Evolutionary conservation across 2,797 vertebrate genomes (phyloP).

Genomic region (Enteromius trimaculatus): DNA sequence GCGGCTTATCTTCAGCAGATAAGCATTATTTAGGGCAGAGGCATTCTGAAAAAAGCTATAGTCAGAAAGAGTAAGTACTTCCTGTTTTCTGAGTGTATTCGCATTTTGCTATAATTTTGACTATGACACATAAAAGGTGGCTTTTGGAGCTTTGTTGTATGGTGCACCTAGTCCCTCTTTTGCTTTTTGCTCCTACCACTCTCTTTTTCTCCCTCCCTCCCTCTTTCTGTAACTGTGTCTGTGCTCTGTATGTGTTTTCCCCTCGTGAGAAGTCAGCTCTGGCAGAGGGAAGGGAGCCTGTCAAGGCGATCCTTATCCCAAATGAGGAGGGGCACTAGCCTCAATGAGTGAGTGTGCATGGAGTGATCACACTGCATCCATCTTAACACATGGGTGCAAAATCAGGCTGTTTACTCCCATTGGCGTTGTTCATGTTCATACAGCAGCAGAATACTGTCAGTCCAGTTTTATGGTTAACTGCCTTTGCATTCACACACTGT

Average conservation of each 20-base stretch:
- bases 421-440: constrained; percentile 25
- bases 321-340: constrained; percentile 74
- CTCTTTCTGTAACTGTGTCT: constrained; percentile 31
- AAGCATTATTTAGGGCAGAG: constrained; percentile 60
- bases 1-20: constrained; percentile 59
- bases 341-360: constrained; percentile 76
- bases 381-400: constrained; percentile 53
- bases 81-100: constrained; percentile 30
- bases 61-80: constrained; percentile 68
- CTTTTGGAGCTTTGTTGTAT: constrained; percentile 32
- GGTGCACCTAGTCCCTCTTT: constrained; percentile 43
- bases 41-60: constrained; percentile 62
- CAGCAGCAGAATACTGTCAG: not conserved
- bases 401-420: constrained; percentile 50
- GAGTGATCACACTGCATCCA: constrained; percentile 50
- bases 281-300: constrained; percentile 66
- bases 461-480: not conserved
- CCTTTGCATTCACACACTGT: not conserved
- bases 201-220: constrained; percentile 22
- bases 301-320: constrained; percentile 65
- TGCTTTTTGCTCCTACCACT: constrained; percentile 37
- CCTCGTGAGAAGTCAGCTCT: constrained; percentile 60
- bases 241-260: constrained; percentile 34
- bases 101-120: constrained; percentile 13
- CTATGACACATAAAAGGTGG: not conserved